Percentiles rank a stretch among this genome's conserved stretches.
These are phyloP conservation scores for Drosophila setifemur DNA, from an alignment of 1,140 invertebrate genomes.

Conservation along the genomic window DNA sequence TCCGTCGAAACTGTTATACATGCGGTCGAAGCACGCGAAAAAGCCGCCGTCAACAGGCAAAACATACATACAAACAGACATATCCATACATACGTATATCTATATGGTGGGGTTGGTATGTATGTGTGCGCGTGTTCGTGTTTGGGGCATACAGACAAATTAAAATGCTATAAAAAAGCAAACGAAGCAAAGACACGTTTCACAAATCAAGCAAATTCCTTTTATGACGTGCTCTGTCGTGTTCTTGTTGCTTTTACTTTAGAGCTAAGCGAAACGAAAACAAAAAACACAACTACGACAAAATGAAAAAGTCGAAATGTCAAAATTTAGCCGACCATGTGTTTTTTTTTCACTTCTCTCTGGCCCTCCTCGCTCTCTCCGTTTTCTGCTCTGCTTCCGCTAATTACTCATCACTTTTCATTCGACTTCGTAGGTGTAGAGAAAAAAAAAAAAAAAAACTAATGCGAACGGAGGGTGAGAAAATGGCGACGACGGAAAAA, in stretches of 20 bases:
- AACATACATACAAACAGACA: slow-evolving; percentile 23
- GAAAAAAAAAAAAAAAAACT: slow-evolving; percentile 55
- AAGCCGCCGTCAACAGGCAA: slow-evolving; percentile 48
- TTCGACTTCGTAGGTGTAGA: slow-evolving; percentile 52
- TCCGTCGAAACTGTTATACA: slow-evolving; percentile 50
- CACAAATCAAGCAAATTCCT: slow-evolving; percentile 79
- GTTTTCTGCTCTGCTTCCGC: slow-evolving; percentile 1
- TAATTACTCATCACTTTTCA: slow-evolving; percentile 70
- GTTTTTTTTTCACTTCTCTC: no score
- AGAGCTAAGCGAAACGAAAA: slow-evolving; percentile 26
- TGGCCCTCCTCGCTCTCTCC: neutral
- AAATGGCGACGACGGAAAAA: slow-evolving; percentile 74
- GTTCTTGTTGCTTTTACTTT: slow-evolving; percentile 44
- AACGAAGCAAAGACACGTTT: slow-evolving; percentile 80
- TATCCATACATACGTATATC: neutral
- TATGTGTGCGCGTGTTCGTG: slow-evolving; percentile 53
- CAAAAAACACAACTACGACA: slow-evolving; percentile 7
- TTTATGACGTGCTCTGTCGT: slow-evolving; percentile 69
- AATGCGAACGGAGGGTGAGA: slow-evolving; percentile 47
- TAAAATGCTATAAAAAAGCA: slow-evolving; percentile 81
- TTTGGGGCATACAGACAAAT: slow-evolving; percentile 74
- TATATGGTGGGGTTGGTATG: slow-evolving; percentile 1
- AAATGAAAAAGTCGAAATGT: slow-evolving; percentile 12
- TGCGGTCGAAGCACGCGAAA: slow-evolving; percentile 49
- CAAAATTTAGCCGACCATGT: slow-evolving; percentile 35